Evolutionary conservation across 2,888 invertebrate species (phyloP).

Genomic region (Cryptocheilus praepositus): DNA sequence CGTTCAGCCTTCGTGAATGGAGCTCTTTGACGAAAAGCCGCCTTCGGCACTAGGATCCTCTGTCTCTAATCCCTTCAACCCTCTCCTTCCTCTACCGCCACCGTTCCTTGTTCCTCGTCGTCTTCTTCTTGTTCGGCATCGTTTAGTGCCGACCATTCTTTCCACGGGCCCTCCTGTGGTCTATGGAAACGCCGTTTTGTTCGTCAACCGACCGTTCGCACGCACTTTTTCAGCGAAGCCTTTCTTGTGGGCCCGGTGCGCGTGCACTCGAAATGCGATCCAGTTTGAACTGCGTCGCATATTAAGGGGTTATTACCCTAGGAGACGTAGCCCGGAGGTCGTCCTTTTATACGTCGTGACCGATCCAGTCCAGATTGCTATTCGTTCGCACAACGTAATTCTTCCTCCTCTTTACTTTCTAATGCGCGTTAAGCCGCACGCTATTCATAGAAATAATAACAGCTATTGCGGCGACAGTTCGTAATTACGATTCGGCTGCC

Average conservation of each 20-base stretch:
- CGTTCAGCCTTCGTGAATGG: conserved; percentile 41
- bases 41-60: conserved; percentile 45
- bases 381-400: too few relatives aligned
- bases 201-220: conserved; percentile 23
- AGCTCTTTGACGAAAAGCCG: conserved; percentile 46
- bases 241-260: conserved; percentile 36
- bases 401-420: background rate
- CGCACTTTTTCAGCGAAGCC: conserved; percentile 31
- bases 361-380: background rate
- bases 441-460: too few relatives aligned
- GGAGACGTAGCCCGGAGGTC: background rate
- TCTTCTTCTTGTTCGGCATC: conserved; percentile 12
- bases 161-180: background rate
- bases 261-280: conserved; percentile 40
- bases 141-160: conserved; percentile 27
- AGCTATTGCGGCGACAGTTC: too few relatives aligned
- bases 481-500: too few relatives aligned
- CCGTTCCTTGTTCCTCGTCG: conserved; percentile 1
- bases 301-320: conserved; percentile 4
- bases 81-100: conserved; percentile 19
- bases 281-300: conserved; percentile 15
- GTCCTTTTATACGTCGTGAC: background rate
- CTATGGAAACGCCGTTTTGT: too few relatives aligned
- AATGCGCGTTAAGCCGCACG: too few relatives aligned
- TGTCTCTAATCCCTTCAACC: conserved; percentile 35